phyloP scores from a whole-genome alignment of 2,797 vertebrate genomes.

The Margarornis squamiger region DNA sequence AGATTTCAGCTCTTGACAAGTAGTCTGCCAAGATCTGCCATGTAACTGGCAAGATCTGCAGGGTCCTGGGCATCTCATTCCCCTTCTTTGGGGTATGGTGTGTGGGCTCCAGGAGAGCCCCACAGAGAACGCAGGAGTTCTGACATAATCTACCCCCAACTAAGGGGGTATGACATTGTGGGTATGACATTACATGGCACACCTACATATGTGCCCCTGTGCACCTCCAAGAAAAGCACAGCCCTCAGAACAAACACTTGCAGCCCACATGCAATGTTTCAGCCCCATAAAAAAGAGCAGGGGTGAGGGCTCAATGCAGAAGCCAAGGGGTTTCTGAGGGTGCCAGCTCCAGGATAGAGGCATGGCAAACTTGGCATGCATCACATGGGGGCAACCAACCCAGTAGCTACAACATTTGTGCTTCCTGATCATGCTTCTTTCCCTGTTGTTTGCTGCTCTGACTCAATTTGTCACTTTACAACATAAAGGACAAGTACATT shows the following conservation, averaged over 20 bases:
- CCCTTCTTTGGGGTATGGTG: accelerated
- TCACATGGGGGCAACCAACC: neutral
- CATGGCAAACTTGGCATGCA: accelerated
- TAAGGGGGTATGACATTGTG: neutral
- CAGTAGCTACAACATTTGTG: accelerated
- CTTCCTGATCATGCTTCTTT: neutral
- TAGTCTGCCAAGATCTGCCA: neutral
- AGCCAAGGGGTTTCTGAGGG: neutral
- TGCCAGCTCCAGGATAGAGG: accelerated
- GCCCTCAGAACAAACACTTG: neutral
- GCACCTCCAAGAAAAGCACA: neutral
- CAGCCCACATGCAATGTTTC: neutral
- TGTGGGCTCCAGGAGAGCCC: neutral
- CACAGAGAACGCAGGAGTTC: neutral
- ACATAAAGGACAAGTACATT: neutral
- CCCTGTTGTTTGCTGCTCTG: neutral
- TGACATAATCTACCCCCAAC: neutral
- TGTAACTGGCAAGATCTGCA: neutral
- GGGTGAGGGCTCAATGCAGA: accelerated
- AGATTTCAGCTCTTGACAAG: neutral
- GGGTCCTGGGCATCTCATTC: neutral
- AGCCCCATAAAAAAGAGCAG: neutral
- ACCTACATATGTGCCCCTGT: accelerated
- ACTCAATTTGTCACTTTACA: neutral
- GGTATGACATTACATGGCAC: neutral